A percentile compares a stretch with the other conserved stretches of the same genome.
phyloP scores from a whole-genome alignment of 2,888 invertebrate species.

The Monopis laevigella region DNA sequence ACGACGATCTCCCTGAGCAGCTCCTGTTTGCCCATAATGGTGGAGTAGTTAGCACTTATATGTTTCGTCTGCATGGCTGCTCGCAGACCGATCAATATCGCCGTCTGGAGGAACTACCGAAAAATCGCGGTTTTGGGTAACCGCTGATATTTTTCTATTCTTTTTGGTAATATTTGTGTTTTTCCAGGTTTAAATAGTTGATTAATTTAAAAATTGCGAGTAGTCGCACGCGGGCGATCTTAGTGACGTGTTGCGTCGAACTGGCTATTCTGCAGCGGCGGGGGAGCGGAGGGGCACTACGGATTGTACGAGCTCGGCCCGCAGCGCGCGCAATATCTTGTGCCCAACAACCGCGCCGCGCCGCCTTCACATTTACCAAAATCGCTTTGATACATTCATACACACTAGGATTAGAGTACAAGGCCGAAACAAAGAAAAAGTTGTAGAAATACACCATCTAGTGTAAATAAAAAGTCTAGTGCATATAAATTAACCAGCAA shows the following conservation, averaged over 20 bases:
- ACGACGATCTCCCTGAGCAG: slow-evolving; percentile 74
- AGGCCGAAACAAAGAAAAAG: no score
- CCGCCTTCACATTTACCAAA: slow-evolving; percentile 35
- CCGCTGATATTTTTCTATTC: neutral
- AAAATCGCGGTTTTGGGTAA: neutral
- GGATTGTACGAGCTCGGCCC: slow-evolving; percentile 57
- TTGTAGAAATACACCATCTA: no score
- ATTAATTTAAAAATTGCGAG: slow-evolving; percentile 2
- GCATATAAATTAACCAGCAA: no score
- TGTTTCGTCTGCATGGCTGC: slow-evolving; percentile 65
- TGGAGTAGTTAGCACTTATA: slow-evolving; percentile 70
- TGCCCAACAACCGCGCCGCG: slow-evolving; percentile 27
- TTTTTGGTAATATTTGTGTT: neutral
- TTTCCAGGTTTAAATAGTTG: neutral
- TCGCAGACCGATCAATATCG: slow-evolving; percentile 11
- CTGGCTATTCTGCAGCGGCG: slow-evolving; percentile 48
- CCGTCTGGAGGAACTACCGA: neutral
- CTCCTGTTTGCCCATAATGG: slow-evolving; percentile 73
- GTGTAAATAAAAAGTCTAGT: no score
- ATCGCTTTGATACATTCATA: no score
- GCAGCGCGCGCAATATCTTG: slow-evolving; percentile 13
- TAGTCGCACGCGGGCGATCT: slow-evolving; percentile 49
- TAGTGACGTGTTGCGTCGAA: slow-evolving; percentile 62
- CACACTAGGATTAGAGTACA: no score
- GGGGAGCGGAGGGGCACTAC: slow-evolving; percentile 36